These are phyloP conservation scores for Sebastes steindachneri DNA, from an alignment of 2,797 vertebrate genomes.

Conservation along the genomic window DNA sequence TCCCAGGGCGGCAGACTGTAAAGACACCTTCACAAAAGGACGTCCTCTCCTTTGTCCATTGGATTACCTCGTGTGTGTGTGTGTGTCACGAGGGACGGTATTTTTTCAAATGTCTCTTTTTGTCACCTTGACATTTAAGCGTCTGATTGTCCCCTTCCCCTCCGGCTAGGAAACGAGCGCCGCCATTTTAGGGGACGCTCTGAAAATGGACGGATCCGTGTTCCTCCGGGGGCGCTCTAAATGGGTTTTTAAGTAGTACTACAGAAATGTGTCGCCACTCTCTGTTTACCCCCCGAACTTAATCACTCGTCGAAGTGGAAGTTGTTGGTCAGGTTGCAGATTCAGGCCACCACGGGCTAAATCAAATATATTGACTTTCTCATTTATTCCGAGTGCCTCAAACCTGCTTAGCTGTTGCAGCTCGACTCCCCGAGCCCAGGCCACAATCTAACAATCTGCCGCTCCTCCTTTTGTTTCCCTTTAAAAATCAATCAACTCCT, in stretches of 20 bases:
- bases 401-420: constrained; percentile 44
- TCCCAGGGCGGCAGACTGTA: constrained; percentile 64
- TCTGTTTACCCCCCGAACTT: background rate
- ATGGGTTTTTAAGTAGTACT: constrained; percentile 44
- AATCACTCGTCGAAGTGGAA: constrained; percentile 19
- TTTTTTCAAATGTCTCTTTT: constrained; percentile 68
- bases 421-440: constrained; percentile 6
- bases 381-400: constrained; percentile 50
- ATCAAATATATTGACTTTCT: constrained; percentile 74
- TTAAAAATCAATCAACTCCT: background rate
- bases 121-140: constrained; percentile 80
- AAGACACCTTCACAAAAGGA: constrained; percentile 80
- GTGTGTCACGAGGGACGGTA: constrained; percentile 41
- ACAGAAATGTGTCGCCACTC: constrained; percentile 12
- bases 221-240: background rate
- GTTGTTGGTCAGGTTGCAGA: constrained; percentile 33
- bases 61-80: constrained; percentile 20
- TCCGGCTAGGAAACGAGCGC: constrained; percentile 11
- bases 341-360: constrained; percentile 53
- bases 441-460: background rate
- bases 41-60: constrained; percentile 68
- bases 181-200: constrained; percentile 52
- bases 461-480: constrained; percentile 1
- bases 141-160: constrained; percentile 15
- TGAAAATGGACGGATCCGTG: constrained; percentile 16